These are phyloP conservation scores for Drosophila kepulauana DNA, from an alignment of 1,140 invertebrate species.

Conservation along the genomic window DNA sequence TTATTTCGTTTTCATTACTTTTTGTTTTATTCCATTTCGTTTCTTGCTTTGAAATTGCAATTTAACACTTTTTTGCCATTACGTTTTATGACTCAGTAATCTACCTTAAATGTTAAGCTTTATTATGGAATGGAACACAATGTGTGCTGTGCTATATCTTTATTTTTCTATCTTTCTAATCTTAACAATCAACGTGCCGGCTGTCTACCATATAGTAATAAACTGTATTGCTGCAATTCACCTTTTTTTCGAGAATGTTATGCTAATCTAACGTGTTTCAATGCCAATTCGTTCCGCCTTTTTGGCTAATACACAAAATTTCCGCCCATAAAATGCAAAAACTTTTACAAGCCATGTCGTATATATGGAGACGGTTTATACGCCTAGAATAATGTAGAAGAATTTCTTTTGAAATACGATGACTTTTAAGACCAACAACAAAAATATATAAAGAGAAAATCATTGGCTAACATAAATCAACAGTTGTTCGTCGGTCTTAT, in stretches of 20 bases:
- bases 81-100: no score
- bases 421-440: conserved; percentile 19
- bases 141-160: no score
- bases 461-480: conserved; percentile 62
- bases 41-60: neutral
- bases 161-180: no score
- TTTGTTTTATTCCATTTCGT: neutral
- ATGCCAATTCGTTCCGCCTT: neutral
- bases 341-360: neutral
- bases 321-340: conserved; percentile 4
- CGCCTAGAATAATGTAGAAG: conserved; percentile 9
- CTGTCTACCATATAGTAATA: neutral
- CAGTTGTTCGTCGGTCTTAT: conserved; percentile 42
- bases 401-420: conserved; percentile 34
- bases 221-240: neutral
- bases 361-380: neutral
- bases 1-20: neutral
- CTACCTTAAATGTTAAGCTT: no score
- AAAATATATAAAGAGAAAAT: conserved; percentile 47
- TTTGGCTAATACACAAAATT: neutral
- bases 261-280: neutral
- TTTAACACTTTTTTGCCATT: no score
- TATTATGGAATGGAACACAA: no score
- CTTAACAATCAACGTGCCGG: neutral
- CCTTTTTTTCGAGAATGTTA: neutral